These are phyloP conservation scores for Zophobas morio DNA, from an alignment of 1,140 invertebrate species.

Conservation along the genomic window DNA sequence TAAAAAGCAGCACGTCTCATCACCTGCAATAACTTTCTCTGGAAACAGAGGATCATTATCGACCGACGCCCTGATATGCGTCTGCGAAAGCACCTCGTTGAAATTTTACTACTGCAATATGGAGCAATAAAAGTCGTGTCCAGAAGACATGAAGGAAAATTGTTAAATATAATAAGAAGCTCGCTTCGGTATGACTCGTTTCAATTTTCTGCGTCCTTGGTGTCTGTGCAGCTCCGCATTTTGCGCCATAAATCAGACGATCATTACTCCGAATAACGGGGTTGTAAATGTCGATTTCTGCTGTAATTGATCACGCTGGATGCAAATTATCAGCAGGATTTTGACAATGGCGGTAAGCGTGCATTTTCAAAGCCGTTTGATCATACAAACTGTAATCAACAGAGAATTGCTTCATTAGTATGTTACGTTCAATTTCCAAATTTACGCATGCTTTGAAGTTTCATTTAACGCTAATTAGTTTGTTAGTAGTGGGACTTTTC, in stretches of 20 bases:
- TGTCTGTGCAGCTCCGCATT: too few relatives aligned
- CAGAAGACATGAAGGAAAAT: not conserved
- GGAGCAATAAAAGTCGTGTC: not conserved
- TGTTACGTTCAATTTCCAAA: constrained; percentile 17
- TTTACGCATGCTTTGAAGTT: constrained; percentile 23
- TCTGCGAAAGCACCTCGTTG: not conserved
- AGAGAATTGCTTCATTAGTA: constrained; percentile 4
- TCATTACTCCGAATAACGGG: not conserved
- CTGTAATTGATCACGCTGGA: constrained; percentile 7
- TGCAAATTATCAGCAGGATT: constrained; percentile 23
- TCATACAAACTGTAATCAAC: constrained; percentile 11
- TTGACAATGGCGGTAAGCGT: not conserved
- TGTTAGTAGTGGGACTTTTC: not conserved
- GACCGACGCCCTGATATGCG: not conserved
- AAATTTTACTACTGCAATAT: not conserved
- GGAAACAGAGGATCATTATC: not conserved
- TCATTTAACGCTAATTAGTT: constrained; percentile 17
- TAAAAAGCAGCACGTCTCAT: constrained; percentile 1
- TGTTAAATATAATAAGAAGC: too few relatives aligned
- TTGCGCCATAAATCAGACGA: not conserved
- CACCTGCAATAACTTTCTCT: constrained; percentile 4
- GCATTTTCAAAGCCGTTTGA: constrained; percentile 13
- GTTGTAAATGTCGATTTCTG: constrained; percentile 4
- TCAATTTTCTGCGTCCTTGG: too few relatives aligned
- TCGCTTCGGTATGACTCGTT: too few relatives aligned